phyloP scores from a whole-genome alignment of 1,140 invertebrate genomes.

The Drosophila eugracilis region DNA sequence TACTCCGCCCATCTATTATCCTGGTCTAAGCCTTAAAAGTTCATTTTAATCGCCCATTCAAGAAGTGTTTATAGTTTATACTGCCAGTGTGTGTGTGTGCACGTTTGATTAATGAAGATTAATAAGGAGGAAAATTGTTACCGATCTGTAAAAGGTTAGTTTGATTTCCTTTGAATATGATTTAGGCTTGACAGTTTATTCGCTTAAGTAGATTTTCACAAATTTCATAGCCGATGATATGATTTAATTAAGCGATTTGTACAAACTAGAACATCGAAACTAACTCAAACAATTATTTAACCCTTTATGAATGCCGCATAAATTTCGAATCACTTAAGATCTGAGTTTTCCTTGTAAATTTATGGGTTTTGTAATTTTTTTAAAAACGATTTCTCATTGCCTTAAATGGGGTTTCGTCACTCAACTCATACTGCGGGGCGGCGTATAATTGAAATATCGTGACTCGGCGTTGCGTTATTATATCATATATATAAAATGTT shows the following conservation, averaged over 20 bases:
- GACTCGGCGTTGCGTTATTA: slow-evolving; percentile 55
- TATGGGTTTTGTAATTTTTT: slow-evolving; percentile 18
- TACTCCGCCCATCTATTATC: slow-evolving; percentile 6
- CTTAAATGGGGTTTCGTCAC: slow-evolving; percentile 26
- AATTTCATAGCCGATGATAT: slow-evolving; percentile 36
- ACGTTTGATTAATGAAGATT: slow-evolving; percentile 73
- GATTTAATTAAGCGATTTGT: slow-evolving; percentile 51
- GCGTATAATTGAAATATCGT: slow-evolving; percentile 79
- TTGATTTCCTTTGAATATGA: slow-evolving; percentile 36
- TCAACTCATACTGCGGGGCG: slow-evolving; percentile 63
- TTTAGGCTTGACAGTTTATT: slow-evolving; percentile 55
- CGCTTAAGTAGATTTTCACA: slow-evolving; percentile 49
- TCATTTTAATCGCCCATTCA: slow-evolving; percentile 57
- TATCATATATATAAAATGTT: slow-evolving; percentile 64
- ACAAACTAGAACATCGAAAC: slow-evolving; percentile 1
- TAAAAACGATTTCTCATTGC: slow-evolving; percentile 29
- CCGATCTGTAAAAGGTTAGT: slow-evolving; percentile 51
- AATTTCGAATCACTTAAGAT: background rate
- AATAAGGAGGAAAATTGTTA: slow-evolving; percentile 69
- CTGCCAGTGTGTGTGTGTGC: slow-evolving; percentile 29
- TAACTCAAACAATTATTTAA: background rate
- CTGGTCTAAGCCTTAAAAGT: slow-evolving; percentile 40
- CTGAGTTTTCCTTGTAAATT: background rate
- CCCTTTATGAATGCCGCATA: background rate
- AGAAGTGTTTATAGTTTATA: slow-evolving; percentile 59